Percentiles rank a stretch among this genome's conserved stretches.
Evolutionary conservation across 2,888 invertebrate genomes (phyloP).

Genomic region (Fragum sueziense): DNA sequence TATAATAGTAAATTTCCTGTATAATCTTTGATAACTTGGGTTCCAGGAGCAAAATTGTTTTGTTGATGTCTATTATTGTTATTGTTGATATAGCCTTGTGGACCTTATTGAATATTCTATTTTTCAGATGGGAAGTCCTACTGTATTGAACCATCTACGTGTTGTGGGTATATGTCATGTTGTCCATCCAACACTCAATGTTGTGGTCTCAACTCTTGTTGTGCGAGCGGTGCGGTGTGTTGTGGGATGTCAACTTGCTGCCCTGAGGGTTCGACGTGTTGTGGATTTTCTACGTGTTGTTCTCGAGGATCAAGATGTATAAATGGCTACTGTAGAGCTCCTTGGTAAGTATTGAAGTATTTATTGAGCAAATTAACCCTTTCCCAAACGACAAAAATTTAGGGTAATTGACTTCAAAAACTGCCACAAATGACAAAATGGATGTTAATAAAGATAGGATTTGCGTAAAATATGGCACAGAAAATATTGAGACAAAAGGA

Average conservation of each 20-base stretch:
- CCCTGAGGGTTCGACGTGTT: constrained; percentile 40
- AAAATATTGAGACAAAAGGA: no score
- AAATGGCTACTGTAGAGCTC: constrained; percentile 20
- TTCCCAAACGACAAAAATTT: no score
- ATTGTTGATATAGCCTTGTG: no score
- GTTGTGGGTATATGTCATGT: constrained; percentile 50
- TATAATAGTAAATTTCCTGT: no score
- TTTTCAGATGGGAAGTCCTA: constrained; percentile 49
- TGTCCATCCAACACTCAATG: constrained; percentile 40
- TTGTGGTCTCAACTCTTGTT: constrained; percentile 46
- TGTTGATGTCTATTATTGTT: no score
- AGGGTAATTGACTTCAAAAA: no score
- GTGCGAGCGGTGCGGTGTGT: constrained; percentile 38
- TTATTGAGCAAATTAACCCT: no score
- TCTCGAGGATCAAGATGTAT: constrained; percentile 30
- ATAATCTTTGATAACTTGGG: no score
- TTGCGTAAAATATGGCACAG: no score
- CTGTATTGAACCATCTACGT: constrained; percentile 39
- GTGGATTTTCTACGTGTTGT: constrained; percentile 40
- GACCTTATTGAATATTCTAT: background rate
- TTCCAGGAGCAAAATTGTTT: no score
- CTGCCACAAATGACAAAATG: no score
- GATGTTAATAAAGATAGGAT: no score
- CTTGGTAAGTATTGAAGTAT: background rate
- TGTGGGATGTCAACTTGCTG: constrained; percentile 43